Conservation (phyloP, 2,888 invertebrate species). For the Andricus quercusramuli region DNA sequence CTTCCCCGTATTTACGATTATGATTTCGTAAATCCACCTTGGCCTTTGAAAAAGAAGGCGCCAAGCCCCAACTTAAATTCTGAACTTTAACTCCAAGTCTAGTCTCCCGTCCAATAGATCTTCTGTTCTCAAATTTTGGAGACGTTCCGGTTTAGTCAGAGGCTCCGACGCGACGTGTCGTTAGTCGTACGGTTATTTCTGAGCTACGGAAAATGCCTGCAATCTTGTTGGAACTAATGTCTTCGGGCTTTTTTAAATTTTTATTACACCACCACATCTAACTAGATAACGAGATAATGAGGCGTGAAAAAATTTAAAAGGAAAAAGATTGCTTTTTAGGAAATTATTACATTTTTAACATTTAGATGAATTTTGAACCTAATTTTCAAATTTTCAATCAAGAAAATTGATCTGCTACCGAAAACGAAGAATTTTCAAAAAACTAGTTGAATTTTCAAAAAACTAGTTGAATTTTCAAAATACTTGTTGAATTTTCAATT, state of each 20-base stretch:
- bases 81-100: slow-evolving; percentile 1
- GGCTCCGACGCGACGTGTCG: slow-evolving; percentile 13
- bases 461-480: no score
- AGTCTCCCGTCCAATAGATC: not conserved
- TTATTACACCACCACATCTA: not conserved
- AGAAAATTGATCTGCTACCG: no score
- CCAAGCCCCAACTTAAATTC: not conserved
- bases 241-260: not conserved
- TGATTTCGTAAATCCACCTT: not conserved
- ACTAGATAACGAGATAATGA: no score
- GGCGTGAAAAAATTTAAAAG: no score
- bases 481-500: no score
- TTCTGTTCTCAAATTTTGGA: not conserved
- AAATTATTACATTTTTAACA: no score
- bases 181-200: not conserved
- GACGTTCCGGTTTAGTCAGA: slow-evolving; percentile 29
- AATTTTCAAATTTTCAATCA: no score
- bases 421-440: no score
- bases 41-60: slow-evolving; percentile 7
- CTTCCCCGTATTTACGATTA: slow-evolving; percentile 4
- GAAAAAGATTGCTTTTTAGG: no score
- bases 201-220: slow-evolving; percentile 2
- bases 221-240: slow-evolving; percentile 14
- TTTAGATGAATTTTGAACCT: no score
- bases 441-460: no score